Percentiles rank a stretch among this genome's conserved stretches.
Conservation (phyloP, 2,113 vertebrate species). For the Cavia porcellus region DNA sequence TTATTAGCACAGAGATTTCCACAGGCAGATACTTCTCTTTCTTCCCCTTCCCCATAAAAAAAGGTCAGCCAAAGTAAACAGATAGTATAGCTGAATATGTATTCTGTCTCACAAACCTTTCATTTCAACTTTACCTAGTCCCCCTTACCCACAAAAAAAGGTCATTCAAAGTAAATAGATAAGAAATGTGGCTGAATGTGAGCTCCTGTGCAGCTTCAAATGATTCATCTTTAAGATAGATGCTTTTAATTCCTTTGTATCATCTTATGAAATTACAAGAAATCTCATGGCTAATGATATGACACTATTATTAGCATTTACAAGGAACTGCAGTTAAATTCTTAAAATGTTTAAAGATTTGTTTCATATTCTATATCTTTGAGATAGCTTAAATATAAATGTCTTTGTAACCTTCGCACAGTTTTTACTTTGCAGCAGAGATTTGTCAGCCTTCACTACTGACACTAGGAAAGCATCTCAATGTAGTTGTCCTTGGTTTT, state of each 20-base stretch:
- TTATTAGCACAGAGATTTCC: conserved; percentile 81
- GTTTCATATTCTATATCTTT: conserved; percentile 7
- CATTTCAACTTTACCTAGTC: conserved; percentile 75
- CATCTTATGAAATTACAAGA: conserved; percentile 27
- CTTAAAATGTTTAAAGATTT: conserved; percentile 36
- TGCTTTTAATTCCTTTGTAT: conserved; percentile 45
- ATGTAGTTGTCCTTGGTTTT: conserved; percentile 3
- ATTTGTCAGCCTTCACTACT: neutral
- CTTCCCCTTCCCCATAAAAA: conserved; percentile 74
- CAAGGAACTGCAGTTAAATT: neutral
- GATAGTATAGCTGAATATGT: conserved; percentile 81
- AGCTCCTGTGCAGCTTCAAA: neutral
- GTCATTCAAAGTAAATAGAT: conserved; percentile 78
- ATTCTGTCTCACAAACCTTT: conserved; percentile 77
- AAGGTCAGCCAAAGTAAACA: conserved; percentile 84
- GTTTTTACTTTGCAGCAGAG: conserved; percentile 22
- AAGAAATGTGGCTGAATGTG: conserved; percentile 47
- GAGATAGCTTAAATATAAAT: neutral
- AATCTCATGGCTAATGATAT: conserved; percentile 10
- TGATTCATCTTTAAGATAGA: conserved; percentile 53
- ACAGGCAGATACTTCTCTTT: conserved; percentile 73
- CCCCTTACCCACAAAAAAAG: conserved; percentile 79
- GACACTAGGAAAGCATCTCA: conserved; percentile 10
- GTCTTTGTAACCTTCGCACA: conserved; percentile 1
- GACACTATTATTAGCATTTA: conserved; percentile 43